These are phyloP conservation scores for Paedocypris micromegethes DNA, from an alignment of 2,797 vertebrate genomes.

Conservation along the genomic window DNA sequence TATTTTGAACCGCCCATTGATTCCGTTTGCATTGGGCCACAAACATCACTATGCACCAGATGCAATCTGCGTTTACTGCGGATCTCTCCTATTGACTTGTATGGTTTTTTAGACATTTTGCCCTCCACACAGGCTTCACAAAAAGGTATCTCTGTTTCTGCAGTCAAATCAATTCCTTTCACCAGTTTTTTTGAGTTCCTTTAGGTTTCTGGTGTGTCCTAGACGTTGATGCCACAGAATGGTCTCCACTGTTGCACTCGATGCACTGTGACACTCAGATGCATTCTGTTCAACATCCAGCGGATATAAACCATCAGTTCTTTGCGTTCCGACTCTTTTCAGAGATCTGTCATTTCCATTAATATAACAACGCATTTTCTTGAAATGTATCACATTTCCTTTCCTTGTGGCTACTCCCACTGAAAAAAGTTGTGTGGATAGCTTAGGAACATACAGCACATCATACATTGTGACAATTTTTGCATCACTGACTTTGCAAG, in stretches of 20 bases:
- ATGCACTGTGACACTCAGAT: conserved; percentile 11
- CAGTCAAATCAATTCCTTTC: no score
- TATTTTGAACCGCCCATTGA: conserved; percentile 37
- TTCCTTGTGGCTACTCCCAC: conserved; percentile 46
- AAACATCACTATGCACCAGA: conserved; percentile 49
- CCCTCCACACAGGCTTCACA: conserved; percentile 41
- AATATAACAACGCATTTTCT: conserved; percentile 43
- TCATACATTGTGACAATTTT: conserved; percentile 44
- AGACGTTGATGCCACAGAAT: conserved; percentile 47
- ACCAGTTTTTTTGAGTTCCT: conserved; percentile 30
- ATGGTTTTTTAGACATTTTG: conserved; percentile 24
- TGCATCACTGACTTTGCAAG: conserved; percentile 31
- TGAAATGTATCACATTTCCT: conserved; percentile 47
- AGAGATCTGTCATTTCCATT: conserved; percentile 28
- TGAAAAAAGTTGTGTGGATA: conserved; percentile 47
- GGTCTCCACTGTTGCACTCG: conserved; percentile 36
- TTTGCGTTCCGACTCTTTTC: conserved; percentile 45
- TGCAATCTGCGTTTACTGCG: conserved; percentile 34
- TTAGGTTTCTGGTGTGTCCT: conserved; percentile 28
- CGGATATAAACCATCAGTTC: conserved; percentile 45
- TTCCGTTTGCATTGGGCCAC: no score
- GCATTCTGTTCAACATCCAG: conserved; percentile 34
- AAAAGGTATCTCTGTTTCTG: conserved; percentile 27
- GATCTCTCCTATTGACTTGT: conserved; percentile 38
- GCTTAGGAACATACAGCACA: conserved; percentile 51